Evolutionary conservation across 2,888 invertebrate genomes (phyloP).

Genomic region (Drosophila colorata): DNA sequence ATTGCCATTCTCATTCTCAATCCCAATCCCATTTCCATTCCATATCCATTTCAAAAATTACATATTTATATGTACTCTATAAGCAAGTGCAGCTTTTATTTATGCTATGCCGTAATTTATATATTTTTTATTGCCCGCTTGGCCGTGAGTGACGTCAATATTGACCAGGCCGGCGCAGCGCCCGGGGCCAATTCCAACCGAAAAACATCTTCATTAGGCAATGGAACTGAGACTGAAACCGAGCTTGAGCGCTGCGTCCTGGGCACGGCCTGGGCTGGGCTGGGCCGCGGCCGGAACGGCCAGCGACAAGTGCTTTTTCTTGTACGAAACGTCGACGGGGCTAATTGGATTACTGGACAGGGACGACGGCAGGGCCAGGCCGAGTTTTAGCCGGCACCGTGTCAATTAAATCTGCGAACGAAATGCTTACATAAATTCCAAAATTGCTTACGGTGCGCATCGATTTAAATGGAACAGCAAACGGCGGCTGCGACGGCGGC

Average conservation of each 20-base stretch:
- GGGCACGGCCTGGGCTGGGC: neutral
- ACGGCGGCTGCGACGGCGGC: slow-evolving; percentile 12
- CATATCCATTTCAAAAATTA: slow-evolving; percentile 15
- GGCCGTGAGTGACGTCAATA: slow-evolving; percentile 59
- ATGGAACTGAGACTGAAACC: slow-evolving; percentile 31
- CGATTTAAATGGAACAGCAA: slow-evolving; percentile 75
- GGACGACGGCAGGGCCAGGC: slow-evolving; percentile 9
- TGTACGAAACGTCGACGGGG: slow-evolving; percentile 80
- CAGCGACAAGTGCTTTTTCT: slow-evolving; percentile 83
- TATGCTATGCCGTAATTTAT: slow-evolving; percentile 67
- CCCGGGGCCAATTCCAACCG: slow-evolving; percentile 46
- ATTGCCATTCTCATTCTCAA: neutral
- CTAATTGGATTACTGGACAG: slow-evolving; percentile 80
- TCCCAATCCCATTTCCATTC: slow-evolving; percentile 4
- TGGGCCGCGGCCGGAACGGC: slow-evolving; percentile 5
- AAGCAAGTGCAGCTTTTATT: slow-evolving; percentile 58
- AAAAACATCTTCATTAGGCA: slow-evolving; percentile 77
- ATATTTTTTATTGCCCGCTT: slow-evolving; percentile 56
- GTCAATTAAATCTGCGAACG: slow-evolving; percentile 81
- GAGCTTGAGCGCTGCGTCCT: slow-evolving; percentile 12
- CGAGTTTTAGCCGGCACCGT: slow-evolving; percentile 54
- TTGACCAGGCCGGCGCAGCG: slow-evolving; percentile 18
- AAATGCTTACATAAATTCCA: slow-evolving; percentile 81
- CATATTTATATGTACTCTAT: slow-evolving; percentile 11
- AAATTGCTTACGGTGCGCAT: slow-evolving; percentile 82